Conservation (phyloP, 2,113 vertebrate species). For the Nycticryphes semicollaris region DNA sequence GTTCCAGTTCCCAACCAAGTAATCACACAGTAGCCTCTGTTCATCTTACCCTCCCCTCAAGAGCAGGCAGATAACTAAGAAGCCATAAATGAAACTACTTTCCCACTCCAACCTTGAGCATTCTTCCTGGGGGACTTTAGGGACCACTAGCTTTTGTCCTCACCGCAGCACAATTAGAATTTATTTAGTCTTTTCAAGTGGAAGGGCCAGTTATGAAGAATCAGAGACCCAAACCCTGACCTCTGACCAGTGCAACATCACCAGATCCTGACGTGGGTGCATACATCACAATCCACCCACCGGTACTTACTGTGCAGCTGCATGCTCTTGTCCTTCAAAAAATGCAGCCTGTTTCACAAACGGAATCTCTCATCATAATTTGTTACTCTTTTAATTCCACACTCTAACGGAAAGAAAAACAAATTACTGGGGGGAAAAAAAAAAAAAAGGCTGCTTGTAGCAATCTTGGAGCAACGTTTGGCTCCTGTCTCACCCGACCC, state of each 20-base stretch:
- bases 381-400: neutral
- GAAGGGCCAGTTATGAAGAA: neutral
- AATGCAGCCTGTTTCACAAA: neutral
- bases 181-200: neutral
- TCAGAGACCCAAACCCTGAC: neutral
- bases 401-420: neutral
- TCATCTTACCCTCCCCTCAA: rapidly evolving
- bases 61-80: rapidly evolving
- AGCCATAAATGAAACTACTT: neutral
- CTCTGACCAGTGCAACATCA: neutral
- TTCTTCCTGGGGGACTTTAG: neutral
- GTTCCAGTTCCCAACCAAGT: neutral
- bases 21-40: neutral
- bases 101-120: neutral
- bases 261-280: neutral
- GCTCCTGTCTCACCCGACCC: neutral
- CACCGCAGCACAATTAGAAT: neutral
- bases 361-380: rapidly evolving
- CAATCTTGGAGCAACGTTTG: neutral
- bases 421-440: neutral
- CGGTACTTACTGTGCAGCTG: rapidly evolving
- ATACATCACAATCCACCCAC: neutral
- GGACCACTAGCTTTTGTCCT: neutral
- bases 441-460: neutral
- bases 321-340: neutral